These are phyloP conservation scores for Petromus typicus DNA, from an alignment of 2,113 vertebrate genomes.

Conservation along the genomic window DNA sequence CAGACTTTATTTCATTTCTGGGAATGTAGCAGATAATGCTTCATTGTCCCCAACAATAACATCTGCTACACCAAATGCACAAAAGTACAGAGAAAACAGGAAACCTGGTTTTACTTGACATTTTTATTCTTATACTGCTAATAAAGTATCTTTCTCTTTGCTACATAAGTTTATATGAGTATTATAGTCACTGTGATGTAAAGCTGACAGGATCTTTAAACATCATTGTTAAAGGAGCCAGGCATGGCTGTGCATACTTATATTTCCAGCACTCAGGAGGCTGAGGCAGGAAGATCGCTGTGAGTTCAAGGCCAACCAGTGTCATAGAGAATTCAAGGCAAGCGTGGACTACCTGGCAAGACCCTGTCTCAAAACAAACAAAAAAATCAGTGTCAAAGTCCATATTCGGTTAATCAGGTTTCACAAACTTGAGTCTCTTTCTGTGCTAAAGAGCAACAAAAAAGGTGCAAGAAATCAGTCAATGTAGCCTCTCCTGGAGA, in stretches of 20 bases:
- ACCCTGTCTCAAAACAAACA: neutral
- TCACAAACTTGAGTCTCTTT: neutral
- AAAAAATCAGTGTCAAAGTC: neutral
- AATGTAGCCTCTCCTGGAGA: neutral
- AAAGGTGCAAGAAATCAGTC: neutral
- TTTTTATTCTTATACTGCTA: neutral
- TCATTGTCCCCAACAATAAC: neutral
- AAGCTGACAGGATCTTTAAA: neutral
- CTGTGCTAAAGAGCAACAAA: neutral
- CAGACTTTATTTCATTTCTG: neutral
- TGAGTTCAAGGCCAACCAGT: neutral
- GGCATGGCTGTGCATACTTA: neutral
- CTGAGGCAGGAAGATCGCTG: neutral
- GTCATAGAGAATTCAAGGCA: neutral
- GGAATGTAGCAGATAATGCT: neutral
- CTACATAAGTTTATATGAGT: neutral
- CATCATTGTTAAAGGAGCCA: neutral
- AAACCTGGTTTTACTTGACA: neutral
- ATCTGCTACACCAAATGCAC: neutral
- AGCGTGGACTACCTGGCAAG: neutral
- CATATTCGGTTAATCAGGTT: neutral
- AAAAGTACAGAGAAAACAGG: neutral
- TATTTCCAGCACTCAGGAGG: neutral
- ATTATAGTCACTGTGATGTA: neutral
- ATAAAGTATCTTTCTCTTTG: neutral